Evolutionary conservation across 2,797 vertebrate species (phyloP).

Genomic region (Choloepus didactylus): DNA sequence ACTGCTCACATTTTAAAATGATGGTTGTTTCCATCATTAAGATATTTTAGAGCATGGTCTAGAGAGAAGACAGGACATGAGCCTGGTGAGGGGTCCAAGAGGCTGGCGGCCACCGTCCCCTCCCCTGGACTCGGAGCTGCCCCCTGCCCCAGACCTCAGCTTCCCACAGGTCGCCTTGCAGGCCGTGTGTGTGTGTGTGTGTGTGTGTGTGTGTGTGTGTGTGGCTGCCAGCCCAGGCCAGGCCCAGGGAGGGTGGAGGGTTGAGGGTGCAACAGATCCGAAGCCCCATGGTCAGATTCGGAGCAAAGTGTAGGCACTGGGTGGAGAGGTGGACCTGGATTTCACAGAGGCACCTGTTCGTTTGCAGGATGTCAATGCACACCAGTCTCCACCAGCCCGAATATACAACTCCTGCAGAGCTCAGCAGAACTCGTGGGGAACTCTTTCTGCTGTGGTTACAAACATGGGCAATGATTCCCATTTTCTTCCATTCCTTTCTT

Average conservation of each 20-base stretch:
- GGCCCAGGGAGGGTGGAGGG: background rate
- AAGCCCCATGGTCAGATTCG: rapidly evolving
- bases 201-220: no score
- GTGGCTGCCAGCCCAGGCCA: background rate
- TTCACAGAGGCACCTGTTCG: background rate
- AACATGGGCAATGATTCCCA: rapidly evolving
- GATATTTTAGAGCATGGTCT: background rate
- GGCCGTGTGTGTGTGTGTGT: no score
- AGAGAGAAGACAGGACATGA: background rate
- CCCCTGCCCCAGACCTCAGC: no score
- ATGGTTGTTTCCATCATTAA: background rate
- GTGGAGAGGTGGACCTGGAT: no score
- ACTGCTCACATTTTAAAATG: no score
- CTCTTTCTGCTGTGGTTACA: background rate
- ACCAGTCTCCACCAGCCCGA: background rate
- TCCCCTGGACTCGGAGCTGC: no score
- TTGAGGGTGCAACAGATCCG: no score
- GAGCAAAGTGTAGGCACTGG: no score
- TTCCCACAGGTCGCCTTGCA: no score
- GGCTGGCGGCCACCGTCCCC: no score
- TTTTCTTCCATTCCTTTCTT: background rate
- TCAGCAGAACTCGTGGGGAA: background rate
- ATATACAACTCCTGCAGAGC: background rate
- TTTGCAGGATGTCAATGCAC: rapidly evolving
- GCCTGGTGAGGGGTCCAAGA: rapidly evolving